Evolutionary conservation across 37 sponge, comb jelly and placozoan species (phyloP).

Genomic region (Diacarnus erythraeanus): DNA sequence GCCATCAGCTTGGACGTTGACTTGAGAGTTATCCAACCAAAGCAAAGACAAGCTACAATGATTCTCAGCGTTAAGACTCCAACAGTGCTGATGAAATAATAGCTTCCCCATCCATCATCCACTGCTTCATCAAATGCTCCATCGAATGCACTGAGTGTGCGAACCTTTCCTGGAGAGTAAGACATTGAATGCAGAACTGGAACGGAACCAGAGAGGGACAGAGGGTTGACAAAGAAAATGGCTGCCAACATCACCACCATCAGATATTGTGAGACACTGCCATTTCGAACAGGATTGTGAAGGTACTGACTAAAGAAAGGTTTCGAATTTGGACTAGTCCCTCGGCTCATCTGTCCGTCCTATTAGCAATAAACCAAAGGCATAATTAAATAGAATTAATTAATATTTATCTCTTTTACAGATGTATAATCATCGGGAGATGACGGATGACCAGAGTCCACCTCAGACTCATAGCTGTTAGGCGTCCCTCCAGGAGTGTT

Average conservation of each 20-base stretch:
- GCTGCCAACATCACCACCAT: conserved; percentile 54
- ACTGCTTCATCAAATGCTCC: background rate
- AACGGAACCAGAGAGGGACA: conserved; percentile 15
- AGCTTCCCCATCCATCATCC: background rate
- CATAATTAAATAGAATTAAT: too few relatives aligned
- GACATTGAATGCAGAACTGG: background rate
- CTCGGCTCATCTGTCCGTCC: conserved; percentile 13
- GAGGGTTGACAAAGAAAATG: conserved; percentile 60
- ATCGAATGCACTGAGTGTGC: conserved; percentile 25
- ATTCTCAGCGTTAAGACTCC: conserved; percentile 41
- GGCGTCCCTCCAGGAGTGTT: conserved; percentile 26
- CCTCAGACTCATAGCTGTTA: conserved; percentile 21
- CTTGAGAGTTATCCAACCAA: conserved; percentile 53
- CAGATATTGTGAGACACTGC: conserved; percentile 26
- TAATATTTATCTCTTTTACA: conserved; percentile 34
- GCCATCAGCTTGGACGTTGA: conserved; percentile 29
- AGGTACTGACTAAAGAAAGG: background rate
- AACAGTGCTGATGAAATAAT: too few relatives aligned
- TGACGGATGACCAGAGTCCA: conserved; percentile 57
- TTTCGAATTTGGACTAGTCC: background rate
- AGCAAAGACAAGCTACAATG: conserved; percentile 49
- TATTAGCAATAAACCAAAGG: background rate
- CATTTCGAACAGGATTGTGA: background rate
- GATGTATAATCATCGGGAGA: conserved; percentile 51
- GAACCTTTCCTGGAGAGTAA: conserved; percentile 22